phyloP scores from a whole-genome alignment of 2,888 invertebrate genomes.

The Schrankia costaestrigalis region DNA sequence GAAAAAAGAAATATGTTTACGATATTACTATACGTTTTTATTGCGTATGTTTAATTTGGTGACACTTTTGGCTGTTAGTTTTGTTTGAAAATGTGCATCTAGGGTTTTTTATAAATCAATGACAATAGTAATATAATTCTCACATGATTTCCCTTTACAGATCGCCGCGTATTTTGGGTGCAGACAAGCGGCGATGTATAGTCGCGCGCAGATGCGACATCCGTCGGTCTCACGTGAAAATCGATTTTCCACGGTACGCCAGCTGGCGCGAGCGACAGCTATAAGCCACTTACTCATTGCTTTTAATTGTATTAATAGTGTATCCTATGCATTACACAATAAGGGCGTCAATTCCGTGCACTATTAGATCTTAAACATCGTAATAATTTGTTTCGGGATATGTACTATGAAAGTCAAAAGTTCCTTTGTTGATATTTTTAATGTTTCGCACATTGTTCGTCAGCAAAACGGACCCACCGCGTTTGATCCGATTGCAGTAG shows the following conservation, averaged over 20 bases:
- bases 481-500: conserved; percentile 74
- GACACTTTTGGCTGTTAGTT: too few relatives aligned
- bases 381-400: conserved; percentile 45
- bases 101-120: too few relatives aligned
- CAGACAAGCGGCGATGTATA: conserved; percentile 59
- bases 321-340: conserved; percentile 27
- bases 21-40: too few relatives aligned
- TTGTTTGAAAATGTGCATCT: too few relatives aligned
- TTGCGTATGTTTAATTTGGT: too few relatives aligned
- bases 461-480: conserved; percentile 64
- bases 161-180: conserved; percentile 62
- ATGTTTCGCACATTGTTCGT: conserved; percentile 79
- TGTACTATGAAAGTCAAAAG: conserved; percentile 78
- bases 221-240: conserved; percentile 78
- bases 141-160: conserved; percentile 49
- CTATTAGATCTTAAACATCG: conserved; percentile 15
- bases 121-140: conserved; percentile 27
- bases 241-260: conserved; percentile 79
- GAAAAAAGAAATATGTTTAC: too few relatives aligned
- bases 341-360: conserved; percentile 35
- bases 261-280: conserved; percentile 76
- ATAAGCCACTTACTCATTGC: conserved; percentile 40
- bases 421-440: conserved; percentile 80
- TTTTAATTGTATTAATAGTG: conserved; percentile 7
- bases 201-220: conserved; percentile 75